Percentiles rank a stretch among this genome's conserved stretches.
Evolutionary conservation across 2,888 invertebrate species (phyloP).

Genomic region (Himalopsyche japonica): DNA sequence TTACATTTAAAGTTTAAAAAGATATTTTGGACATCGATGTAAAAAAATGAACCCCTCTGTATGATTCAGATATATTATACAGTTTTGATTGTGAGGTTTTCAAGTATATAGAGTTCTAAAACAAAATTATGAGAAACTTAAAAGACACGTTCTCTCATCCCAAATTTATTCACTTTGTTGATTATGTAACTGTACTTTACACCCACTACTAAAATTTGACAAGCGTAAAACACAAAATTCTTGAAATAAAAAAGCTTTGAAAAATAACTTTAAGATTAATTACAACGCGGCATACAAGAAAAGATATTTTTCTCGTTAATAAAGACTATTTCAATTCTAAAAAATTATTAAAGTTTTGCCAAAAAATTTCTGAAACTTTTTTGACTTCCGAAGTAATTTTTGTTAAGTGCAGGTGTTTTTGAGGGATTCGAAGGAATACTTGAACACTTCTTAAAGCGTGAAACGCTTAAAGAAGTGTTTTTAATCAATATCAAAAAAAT

Average conservation of each 20-base stretch:
- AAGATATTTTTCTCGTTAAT: neutral
- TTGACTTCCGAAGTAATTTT: neutral
- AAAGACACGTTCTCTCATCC: neutral
- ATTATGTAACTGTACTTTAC: neutral
- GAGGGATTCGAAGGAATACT: neutral
- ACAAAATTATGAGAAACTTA: neutral
- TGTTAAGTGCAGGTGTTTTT: neutral
- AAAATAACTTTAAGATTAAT: no score
- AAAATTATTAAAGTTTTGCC: neutral
- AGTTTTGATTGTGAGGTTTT: no score
- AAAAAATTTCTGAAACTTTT: neutral
- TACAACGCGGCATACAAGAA: neutral
- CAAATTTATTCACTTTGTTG: neutral
- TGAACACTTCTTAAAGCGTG: neutral
- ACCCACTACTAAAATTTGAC: neutral
- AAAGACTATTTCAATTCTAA: neutral
- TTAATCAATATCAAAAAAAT: neutral
- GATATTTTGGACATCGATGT: no score
- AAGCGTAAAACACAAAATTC: neutral
- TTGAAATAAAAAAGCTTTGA: no score
- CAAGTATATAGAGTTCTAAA: no score
- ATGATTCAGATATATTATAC: no score
- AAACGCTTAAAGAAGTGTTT: neutral
- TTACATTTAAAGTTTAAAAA: no score
- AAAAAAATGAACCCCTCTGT: no score